phyloP scores from a whole-genome alignment of 2,888 invertebrate genomes.

The Sarcophaga variegata region DNA sequence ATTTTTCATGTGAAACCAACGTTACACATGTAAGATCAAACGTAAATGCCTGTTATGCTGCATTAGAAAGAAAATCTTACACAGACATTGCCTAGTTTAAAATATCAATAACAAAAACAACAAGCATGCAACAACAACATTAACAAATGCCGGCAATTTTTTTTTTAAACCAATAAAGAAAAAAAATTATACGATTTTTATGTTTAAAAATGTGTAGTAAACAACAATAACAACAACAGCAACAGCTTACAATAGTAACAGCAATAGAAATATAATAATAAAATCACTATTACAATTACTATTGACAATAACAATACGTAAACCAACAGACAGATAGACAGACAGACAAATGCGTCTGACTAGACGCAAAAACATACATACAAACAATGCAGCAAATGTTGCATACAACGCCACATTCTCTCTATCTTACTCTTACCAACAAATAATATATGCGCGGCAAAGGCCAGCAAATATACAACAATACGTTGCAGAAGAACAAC shows the following conservation, averaged over 20 bases:
- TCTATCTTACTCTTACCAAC: background rate
- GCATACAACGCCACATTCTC: background rate
- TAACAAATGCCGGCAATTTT: slow-evolving; percentile 56
- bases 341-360: background rate
- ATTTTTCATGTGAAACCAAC: too few relatives aligned
- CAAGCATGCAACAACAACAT: slow-evolving; percentile 17
- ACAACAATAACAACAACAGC: slow-evolving; percentile 2
- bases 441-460: slow-evolving; percentile 4
- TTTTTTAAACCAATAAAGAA: background rate
- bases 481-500: slow-evolving; percentile 31
- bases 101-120: slow-evolving; percentile 44
- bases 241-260: slow-evolving; percentile 8
- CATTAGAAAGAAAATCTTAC: background rate
- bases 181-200: slow-evolving; percentile 51
- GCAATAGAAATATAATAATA: slow-evolving; percentile 31
- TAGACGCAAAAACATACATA: background rate
- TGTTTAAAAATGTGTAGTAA: slow-evolving; percentile 19
- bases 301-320: slow-evolving; percentile 61
- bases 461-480: slow-evolving; percentile 24
- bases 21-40: too few relatives aligned
- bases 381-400: slow-evolving; percentile 10
- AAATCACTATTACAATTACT: slow-evolving; percentile 49
- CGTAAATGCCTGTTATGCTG: too few relatives aligned
- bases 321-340: slow-evolving; percentile 25
- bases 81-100: slow-evolving; percentile 49